Conservation (phyloP, 2,797 vertebrate species). For the Cryptoblepharus egeriae region DNA sequence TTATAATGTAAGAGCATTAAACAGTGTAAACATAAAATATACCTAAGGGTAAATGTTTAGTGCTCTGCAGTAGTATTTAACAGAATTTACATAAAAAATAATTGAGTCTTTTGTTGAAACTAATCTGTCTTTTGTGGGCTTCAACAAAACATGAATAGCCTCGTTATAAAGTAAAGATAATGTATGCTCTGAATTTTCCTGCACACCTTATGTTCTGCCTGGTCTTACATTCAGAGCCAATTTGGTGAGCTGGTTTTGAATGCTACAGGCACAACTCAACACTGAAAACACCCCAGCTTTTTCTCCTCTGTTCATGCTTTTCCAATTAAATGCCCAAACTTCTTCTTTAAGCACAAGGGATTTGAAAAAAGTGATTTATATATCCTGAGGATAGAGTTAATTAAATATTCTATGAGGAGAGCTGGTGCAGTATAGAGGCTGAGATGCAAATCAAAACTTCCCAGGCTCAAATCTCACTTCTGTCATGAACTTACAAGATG, state of each 20-base stretch:
- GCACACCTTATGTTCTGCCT: neutral
- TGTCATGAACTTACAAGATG: too few relatives aligned
- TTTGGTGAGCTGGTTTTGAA: neutral
- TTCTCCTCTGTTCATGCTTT: neutral
- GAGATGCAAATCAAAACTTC: too few relatives aligned
- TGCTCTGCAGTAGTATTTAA: conserved; percentile 20
- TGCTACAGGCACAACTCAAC: neutral
- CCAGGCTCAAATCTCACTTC: too few relatives aligned
- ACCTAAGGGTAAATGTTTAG: conserved; percentile 40
- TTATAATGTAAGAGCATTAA: conserved; percentile 33
- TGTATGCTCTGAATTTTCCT: conserved; percentile 5
- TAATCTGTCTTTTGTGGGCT: conserved; percentile 21
- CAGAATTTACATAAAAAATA: conserved; percentile 26
- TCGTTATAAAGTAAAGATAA: conserved; percentile 13
- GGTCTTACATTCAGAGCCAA: neutral
- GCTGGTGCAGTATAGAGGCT: too few relatives aligned
- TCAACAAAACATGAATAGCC: neutral
- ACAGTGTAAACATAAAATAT: conserved; percentile 44
- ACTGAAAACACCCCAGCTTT: too few relatives aligned
- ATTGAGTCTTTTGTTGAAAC: conserved; percentile 8
- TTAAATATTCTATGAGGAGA: neutral
- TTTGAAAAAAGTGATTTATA: neutral
- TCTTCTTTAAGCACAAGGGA: neutral
- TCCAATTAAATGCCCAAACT: neutral
- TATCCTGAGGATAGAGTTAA: neutral